Evolutionary conservation across 2,797 vertebrate genomes (phyloP).

Genomic region (Chaunax sp.): DNA sequence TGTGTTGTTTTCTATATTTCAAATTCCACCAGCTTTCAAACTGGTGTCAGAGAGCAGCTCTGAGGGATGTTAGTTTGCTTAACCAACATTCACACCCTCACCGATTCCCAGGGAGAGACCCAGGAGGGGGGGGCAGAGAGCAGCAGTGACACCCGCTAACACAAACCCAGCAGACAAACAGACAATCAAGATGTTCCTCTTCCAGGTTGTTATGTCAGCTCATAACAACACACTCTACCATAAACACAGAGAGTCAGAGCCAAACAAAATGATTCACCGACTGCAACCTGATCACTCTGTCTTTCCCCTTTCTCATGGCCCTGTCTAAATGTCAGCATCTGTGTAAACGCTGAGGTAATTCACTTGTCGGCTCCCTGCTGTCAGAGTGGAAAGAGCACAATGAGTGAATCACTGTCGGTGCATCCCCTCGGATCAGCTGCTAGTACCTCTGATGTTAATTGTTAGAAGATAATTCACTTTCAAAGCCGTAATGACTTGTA

Average conservation of each 20-base stretch:
- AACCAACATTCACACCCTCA: constrained; percentile 48
- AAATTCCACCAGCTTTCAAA: constrained; percentile 25
- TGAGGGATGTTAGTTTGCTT: constrained; percentile 59
- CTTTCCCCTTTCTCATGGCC: constrained; percentile 66
- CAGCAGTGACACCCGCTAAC: constrained; percentile 43
- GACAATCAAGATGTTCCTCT: constrained; percentile 13
- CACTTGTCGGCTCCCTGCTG: constrained; percentile 56
- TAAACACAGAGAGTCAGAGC: constrained; percentile 34
- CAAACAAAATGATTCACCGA: constrained; percentile 33
- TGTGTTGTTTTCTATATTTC: constrained; percentile 22
- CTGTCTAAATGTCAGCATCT: constrained; percentile 74
- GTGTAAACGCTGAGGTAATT: constrained; percentile 75
- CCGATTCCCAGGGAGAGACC: constrained; percentile 29
- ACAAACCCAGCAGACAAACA: constrained; percentile 55
- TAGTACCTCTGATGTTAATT: constrained; percentile 13
- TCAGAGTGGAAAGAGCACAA: constrained; percentile 34
- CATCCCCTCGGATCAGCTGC: constrained; percentile 49
- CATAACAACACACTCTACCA: constrained; percentile 28
- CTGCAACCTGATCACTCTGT: constrained; percentile 59
- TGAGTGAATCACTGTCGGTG: constrained; percentile 34
- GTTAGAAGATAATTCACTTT: constrained; percentile 1
- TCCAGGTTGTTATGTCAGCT: constrained; percentile 12
- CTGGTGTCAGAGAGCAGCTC: constrained; percentile 21
- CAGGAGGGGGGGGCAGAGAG: constrained; percentile 23
- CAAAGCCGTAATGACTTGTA: background rate